phyloP scores from a whole-genome alignment of 2,797 vertebrate species.

The Podargus strigoides region DNA sequence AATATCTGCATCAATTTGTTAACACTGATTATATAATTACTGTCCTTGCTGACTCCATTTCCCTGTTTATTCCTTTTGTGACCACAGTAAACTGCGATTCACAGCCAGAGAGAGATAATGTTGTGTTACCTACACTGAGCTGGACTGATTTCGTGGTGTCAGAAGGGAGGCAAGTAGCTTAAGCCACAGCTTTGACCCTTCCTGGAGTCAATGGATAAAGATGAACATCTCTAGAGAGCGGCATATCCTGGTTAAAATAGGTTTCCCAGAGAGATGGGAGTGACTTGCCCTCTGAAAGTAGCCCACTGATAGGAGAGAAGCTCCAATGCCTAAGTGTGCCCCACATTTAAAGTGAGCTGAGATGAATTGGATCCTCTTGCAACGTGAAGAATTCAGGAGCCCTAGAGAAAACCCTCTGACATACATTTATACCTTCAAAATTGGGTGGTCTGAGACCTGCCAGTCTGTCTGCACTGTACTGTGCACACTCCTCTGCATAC shows the following conservation, averaged over 20 bases:
- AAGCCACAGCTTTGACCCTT: not conserved
- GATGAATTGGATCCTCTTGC: not conserved
- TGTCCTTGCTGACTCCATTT: not conserved
- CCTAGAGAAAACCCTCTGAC: not conserved
- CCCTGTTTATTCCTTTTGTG: not conserved
- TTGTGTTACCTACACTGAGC: not conserved
- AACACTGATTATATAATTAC: not conserved
- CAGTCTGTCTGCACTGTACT: accelerated
- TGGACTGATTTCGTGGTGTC: not conserved
- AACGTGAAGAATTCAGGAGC: not conserved
- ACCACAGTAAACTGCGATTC: not conserved
- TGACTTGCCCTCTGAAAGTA: not conserved
- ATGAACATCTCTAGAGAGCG: not conserved
- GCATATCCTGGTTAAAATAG: not conserved
- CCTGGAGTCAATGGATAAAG: not conserved
- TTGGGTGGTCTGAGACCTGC: not conserved
- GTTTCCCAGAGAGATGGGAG: not conserved
- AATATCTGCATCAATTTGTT: not conserved
- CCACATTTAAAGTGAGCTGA: not conserved
- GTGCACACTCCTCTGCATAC: not conserved
- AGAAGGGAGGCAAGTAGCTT: not conserved
- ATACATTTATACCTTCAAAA: not conserved
- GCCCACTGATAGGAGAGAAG: not conserved
- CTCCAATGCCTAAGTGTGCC: not conserved
- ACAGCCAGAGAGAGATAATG: not conserved